Evolutionary conservation across 1,140 invertebrate genomes (phyloP), one percentile per base, ranked within the genome.

Genomic region (Cydia strobilella): DNA sequence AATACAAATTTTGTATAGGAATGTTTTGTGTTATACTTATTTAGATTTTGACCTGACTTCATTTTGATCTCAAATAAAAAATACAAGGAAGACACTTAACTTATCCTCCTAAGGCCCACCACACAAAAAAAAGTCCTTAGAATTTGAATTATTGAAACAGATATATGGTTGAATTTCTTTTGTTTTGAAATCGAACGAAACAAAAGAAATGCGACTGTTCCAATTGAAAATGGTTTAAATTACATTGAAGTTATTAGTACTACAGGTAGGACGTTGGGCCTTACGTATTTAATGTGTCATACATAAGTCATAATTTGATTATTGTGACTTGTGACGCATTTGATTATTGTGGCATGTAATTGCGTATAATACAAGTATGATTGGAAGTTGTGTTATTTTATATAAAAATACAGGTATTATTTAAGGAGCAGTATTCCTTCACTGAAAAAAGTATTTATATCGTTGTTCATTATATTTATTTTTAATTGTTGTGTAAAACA

Each of bases 381-480:
- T 23, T 23, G 42, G 42, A 45, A 45, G 7, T 59, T 23, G 54
- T 59, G n/a, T 59, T 23, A 3, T 20, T 45, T 72, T 72, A 45
- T 42, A 3, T 72, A 13, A 23, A 25, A 39, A 48, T 27, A 73
- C 72, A 69, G 65, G 65, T 69, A 69, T 69, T 69, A 69, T 31
- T n/a, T 66, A 35, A 65, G 63, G 63, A 65, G 0, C n/a, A 69
- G 65, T 69, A 69, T 69, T 69, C 27, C 27, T 31, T 69, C n/a
- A 69, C 23, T 12, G n/a, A 35, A 35, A 66, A 31, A 66, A 69
- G 65, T 69, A 69, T 69, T 69, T 10, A 42, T 35, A 9, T 23
- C 27, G 7, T 69, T 13, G n/a, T 69, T 15, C 65, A 66, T 65
- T 35, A 27, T 35, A 31, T 63, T 63, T 63, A 25, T 25, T n/a